Conservation (phyloP, 2,797 vertebrate species). For the Podargus strigoides region DNA sequence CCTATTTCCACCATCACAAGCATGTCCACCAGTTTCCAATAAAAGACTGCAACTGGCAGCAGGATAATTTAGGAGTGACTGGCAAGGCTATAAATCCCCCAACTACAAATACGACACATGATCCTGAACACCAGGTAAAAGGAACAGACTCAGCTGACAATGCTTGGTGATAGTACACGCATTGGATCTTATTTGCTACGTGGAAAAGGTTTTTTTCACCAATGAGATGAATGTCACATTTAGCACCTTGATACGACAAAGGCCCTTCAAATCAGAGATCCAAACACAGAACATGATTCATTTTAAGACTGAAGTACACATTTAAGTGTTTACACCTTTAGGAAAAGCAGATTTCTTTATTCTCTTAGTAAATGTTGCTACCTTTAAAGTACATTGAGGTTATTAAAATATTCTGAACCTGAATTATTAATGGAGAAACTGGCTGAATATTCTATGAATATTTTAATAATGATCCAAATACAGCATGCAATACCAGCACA, state of each 20-base stretch:
- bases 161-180: background rate
- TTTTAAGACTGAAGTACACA: background rate
- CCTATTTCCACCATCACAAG: background rate
- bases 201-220: background rate
- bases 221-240: background rate
- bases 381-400: constrained; percentile 1
- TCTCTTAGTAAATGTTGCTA: background rate
- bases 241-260: background rate
- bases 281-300: background rate
- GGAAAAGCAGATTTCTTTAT: background rate
- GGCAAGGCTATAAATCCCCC: background rate
- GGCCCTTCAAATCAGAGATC: background rate
- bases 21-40: background rate
- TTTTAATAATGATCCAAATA: constrained; percentile 45
- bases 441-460: constrained; percentile 42
- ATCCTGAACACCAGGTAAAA: background rate
- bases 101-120: background rate
- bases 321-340: background rate
- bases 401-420: constrained; percentile 34
- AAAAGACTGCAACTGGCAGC: background rate
- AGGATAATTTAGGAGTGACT: background rate
- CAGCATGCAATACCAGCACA: background rate
- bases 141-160: background rate
- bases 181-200: rapidly evolving
- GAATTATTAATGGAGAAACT: constrained; percentile 47